Evolutionary conservation across 2,797 vertebrate species (phyloP), one percentile per base, ranked within the genome.

Genomic region (Gambelia wislizenii): DNA sequence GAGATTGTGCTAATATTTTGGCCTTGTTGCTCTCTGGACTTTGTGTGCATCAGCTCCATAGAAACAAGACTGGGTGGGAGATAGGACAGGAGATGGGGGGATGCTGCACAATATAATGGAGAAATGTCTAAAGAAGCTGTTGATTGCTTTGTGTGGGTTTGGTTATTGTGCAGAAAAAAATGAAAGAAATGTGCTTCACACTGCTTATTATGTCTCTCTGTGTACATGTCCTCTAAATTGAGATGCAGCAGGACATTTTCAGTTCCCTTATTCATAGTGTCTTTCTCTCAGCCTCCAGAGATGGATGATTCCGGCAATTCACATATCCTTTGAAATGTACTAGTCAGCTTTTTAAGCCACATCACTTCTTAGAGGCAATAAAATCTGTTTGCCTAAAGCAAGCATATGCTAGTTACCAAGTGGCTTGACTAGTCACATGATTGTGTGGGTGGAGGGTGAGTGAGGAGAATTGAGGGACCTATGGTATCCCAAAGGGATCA

Each of bases 361-460:
- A 54, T 47, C 64, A n/a, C 49, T 82, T 75, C 47, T 76, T 16
- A 67, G 69, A 76, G 70, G 84, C 84, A 86, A 54, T 54, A 75
- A 86, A 82, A 76, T 42, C 7, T 18, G 22, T 84, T 70, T 47
- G 64, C 30, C n/a, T n/a, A 33, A 86, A 39, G n/a, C 59, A 49
- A 59, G 44, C 8, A 42, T 81, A 64, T 13, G 39, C 52, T 27
- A 47, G 13, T 42, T 42, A 36, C 64, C 74, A 67, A 78, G 30
- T 49, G 47, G 42, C 44, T 87, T 87, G 69, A 33, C 7, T 75
- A 59, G 30, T 7, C 20, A 12, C 8, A 27, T n/a, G 70, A 12
- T 56, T 69, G 10, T 72, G 83, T n/a, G 36, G 2, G 33, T 20
- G 1, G 39, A 16, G 42, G 30, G 16, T 70, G 9, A 22, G 5